Evolutionary conservation across 2,888 invertebrate species (phyloP), one percentile per base, ranked within the genome.

Genomic region (Sialis lutaria): DNA sequence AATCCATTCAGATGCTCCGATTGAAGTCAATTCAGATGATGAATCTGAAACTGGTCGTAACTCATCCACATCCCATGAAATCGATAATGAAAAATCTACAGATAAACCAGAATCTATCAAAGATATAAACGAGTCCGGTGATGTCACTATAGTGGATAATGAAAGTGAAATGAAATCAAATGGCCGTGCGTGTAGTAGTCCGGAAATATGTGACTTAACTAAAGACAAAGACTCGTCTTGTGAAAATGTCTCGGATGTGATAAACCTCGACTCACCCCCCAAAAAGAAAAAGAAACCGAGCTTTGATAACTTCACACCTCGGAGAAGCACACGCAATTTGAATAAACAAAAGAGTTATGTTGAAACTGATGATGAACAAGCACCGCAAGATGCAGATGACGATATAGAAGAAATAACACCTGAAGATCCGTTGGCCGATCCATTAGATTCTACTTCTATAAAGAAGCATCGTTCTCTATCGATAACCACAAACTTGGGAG

Each of bases 361-460:
- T 10, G 68, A 68, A 51, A 60, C 57, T 46, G 62, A 62, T 35
- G 62, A 62, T 50, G 62, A 61, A 37, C 57, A 57, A 6, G 70
- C 69, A 55, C 42, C 9, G 22, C 71, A 72, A 6, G 71, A 72
- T 40, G 69, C 70, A 53, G 75, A 73, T 50, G 76, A 77, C 8
- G 80, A 81, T 54, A 66, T 78, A 48, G 78, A 80, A 57, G 79
- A 79, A 61, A 69, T 79, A 4, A 58, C 70, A 37, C 68, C 72
- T 2, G 70, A 72, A 53, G 76, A 80, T 64, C 73, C 75, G 4
- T 57, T 76, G 5, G 74, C 71, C 30, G 32, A 44, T 45, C 31
- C 43, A 10, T 13, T 35, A n/a, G 34, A 22, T 40, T 37, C 22
- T 12, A 44, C 35, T 13, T 13, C 40, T 32, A 22, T 12, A 6